These are phyloP conservation scores for Enteromius paludinosus DNA, from an alignment of 2,797 vertebrate species.

Conservation along the genomic window DNA sequence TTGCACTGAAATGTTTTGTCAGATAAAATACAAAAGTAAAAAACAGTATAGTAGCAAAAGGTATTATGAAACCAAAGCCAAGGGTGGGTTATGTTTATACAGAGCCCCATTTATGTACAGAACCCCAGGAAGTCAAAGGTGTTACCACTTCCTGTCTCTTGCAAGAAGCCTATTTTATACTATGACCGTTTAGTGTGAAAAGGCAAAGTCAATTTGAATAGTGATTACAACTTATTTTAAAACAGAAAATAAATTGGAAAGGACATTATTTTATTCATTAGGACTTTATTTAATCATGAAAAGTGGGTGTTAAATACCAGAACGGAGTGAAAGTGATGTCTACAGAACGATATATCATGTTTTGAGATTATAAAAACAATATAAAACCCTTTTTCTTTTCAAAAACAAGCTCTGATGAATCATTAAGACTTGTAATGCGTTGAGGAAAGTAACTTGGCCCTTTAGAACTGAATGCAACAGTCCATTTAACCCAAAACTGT, in stretches of 20 bases:
- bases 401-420: not conserved
- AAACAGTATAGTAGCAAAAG: conserved; percentile 3
- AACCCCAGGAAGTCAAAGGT: conserved; percentile 67
- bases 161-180: conserved; percentile 46
- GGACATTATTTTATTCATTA: too few relatives aligned
- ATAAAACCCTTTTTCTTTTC: not conserved
- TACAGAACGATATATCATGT: not conserved
- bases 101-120: conserved; percentile 51
- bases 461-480: not conserved
- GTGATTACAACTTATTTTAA: not conserved
- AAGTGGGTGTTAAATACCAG: not conserved
- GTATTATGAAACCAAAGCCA: conserved; percentile 49
- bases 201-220: not conserved
- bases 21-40: not conserved
- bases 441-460: not conserved
- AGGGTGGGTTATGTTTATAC: conserved; percentile 48
- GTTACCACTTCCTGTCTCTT: conserved; percentile 66
- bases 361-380: not conserved
- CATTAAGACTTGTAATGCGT: not conserved
- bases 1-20: not conserved
- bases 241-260: not conserved
- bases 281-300: not conserved
- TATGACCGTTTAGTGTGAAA: not conserved
- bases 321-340: not conserved
- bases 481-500: not conserved